phyloP scores from a whole-genome alignment of 2,888 invertebrate genomes.

The Molanna angustata region DNA sequence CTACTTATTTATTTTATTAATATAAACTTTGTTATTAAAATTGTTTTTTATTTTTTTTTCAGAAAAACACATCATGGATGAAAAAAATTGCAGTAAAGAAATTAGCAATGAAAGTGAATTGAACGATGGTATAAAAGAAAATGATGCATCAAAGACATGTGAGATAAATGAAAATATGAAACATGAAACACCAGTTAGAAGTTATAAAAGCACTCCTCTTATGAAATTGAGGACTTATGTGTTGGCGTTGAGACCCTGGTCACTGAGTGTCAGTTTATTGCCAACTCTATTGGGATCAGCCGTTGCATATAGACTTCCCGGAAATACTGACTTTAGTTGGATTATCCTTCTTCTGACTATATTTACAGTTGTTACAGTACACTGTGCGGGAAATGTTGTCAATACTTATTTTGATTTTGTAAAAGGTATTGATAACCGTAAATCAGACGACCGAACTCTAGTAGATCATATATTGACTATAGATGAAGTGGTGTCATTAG shows the following conservation, averaged over 20 bases:
- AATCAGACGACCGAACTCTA: slow-evolving; percentile 90
- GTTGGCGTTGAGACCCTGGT: slow-evolving; percentile 90
- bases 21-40: too few species aligned
- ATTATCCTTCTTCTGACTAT: slow-evolving; percentile 76
- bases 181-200: slow-evolving; percentile 35
- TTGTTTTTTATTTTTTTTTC: slow-evolving; percentile 15
- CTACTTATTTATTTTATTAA: too few species aligned
- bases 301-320: slow-evolving; percentile 79
- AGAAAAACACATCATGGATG: slow-evolving; percentile 14
- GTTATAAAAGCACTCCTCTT: slow-evolving; percentile 49
- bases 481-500: slow-evolving; percentile 79
- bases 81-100: slow-evolving; percentile 23
- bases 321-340: slow-evolving; percentile 73
- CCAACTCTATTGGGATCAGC: slow-evolving; percentile 89
- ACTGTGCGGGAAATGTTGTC: slow-evolving; percentile 94
- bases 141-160: neutral
- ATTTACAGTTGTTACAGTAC: slow-evolving; percentile 86
- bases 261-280: slow-evolving; percentile 85
- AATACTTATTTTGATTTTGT: slow-evolving; percentile 96
- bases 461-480: slow-evolving; percentile 82
- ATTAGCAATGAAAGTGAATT: slow-evolving; percentile 9
- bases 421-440: slow-evolving; percentile 89
- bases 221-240: slow-evolving; percentile 90
- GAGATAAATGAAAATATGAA: neutral
- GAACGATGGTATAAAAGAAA: too few species aligned